Evolutionary conservation across 2,888 invertebrate species (phyloP).

Genomic region (Parnassius mnemosyne): DNA sequence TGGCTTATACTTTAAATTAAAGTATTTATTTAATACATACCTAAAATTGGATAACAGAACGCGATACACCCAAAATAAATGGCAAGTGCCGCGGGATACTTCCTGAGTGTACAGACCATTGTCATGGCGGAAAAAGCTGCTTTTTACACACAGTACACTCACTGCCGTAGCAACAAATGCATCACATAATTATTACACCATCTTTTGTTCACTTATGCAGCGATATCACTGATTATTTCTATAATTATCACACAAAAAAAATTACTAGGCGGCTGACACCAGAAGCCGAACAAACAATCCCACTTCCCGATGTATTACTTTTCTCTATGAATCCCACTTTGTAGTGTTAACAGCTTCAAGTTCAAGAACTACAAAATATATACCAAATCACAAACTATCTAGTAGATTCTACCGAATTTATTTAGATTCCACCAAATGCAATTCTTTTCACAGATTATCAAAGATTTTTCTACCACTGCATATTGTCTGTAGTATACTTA

Average conservation of each 20-base stretch:
- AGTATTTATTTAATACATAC: slow-evolving; percentile 49
- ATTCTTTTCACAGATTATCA: slow-evolving; percentile 12
- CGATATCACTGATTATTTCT: slow-evolving; percentile 61
- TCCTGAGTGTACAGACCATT: slow-evolving; percentile 66
- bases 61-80: slow-evolving; percentile 71
- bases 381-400: too few relatives aligned
- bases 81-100: slow-evolving; percentile 63
- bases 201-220: slow-evolving; percentile 58
- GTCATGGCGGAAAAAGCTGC: slow-evolving; percentile 74
- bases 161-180: slow-evolving; percentile 52
- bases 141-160: slow-evolving; percentile 60
- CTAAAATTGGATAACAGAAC: slow-evolving; percentile 63
- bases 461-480: not conserved
- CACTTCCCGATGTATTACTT: too few relatives aligned
- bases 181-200: slow-evolving; percentile 64
- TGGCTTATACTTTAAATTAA: not conserved
- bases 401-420: too few relatives aligned
- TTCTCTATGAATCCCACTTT: slow-evolving; percentile 49
- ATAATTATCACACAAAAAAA: slow-evolving; percentile 62
- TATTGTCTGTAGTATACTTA: not conserved
- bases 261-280: slow-evolving; percentile 74
- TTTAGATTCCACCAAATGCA: not conserved
- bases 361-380: slow-evolving; percentile 8
- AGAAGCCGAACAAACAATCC: slow-evolving; percentile 78
- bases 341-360: slow-evolving; percentile 44